These are phyloP conservation scores for Eucera pruinosa DNA, from an alignment of 2,888 invertebrate genomes.

Conservation along the genomic window DNA sequence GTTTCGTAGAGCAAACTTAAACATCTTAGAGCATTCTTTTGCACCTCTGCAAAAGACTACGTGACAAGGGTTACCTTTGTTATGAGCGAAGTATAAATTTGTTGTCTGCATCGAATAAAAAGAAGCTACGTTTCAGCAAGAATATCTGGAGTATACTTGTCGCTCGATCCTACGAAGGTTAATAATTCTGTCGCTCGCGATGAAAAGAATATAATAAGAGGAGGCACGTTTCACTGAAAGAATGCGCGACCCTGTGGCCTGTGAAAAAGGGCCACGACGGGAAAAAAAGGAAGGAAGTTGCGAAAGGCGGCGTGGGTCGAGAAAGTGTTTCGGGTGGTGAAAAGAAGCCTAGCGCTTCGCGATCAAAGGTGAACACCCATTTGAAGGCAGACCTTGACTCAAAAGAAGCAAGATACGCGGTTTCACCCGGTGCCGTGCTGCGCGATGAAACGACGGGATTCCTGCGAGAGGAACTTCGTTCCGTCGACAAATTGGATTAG, in stretches of 20 bases:
- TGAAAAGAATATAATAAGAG: not conserved
- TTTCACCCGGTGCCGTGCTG: too few species aligned
- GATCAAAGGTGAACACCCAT: conserved; percentile 25
- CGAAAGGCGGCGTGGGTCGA: conserved; percentile 39
- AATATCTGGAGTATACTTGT: too few species aligned
- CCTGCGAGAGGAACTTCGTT: not conserved
- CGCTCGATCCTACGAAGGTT: too few species aligned
- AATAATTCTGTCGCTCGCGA: conserved; percentile 10
- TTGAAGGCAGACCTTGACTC: conserved; percentile 18
- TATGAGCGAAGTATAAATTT: too few species aligned
- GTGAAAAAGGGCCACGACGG: conserved; percentile 7
- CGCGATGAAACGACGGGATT: conserved; percentile 7
- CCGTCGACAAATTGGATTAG: conserved; percentile 56
- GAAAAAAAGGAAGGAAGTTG: conserved; percentile 18
- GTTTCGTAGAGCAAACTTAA: too few species aligned
- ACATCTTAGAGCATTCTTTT: too few species aligned
- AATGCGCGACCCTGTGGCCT: conserved; percentile 4
- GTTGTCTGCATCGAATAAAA: too few species aligned
- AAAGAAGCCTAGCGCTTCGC: conserved; percentile 50
- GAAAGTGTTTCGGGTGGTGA: conserved; percentile 52
- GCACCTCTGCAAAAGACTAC: too few species aligned
- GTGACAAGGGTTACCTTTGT: too few species aligned
- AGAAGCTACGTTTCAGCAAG: too few species aligned
- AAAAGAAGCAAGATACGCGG: not conserved
- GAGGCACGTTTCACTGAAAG: too few species aligned